Percentiles rank a stretch among this genome's conserved stretches.
phyloP scores from a whole-genome alignment of 2,113 vertebrate species.

The Stegastes partitus region DNA sequence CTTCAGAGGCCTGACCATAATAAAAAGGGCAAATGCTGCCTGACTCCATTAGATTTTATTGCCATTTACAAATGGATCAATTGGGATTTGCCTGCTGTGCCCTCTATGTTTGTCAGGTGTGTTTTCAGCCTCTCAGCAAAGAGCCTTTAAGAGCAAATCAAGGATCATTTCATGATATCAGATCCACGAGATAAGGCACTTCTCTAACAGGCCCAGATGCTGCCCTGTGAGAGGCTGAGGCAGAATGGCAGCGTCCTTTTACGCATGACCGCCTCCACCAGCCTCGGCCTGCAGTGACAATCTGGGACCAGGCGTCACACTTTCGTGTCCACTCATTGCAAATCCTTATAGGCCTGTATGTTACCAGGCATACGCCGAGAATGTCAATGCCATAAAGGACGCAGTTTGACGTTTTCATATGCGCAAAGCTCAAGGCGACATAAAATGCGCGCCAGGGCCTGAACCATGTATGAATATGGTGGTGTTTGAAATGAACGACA shows the following conservation, averaged over 20 bases:
- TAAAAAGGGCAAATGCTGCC: conserved; percentile 45
- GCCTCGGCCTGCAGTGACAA: conserved; percentile 35
- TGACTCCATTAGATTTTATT: conserved; percentile 37
- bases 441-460: conserved; percentile 3
- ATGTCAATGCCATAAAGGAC: background rate
- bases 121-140: background rate
- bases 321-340: background rate
- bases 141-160: background rate
- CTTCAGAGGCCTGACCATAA: conserved; percentile 30
- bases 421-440: conserved; percentile 6
- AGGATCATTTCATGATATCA: conserved; percentile 12
- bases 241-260: conserved; percentile 58
- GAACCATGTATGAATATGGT: conserved; percentile 10
- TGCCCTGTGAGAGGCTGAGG: conserved; percentile 41
- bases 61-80: background rate
- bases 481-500: conserved; percentile 26
- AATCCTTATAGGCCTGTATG: background rate
- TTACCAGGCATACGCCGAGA: background rate
- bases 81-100: background rate
- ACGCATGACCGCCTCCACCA: conserved; percentile 50
- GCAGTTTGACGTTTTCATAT: background rate
- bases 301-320: conserved; percentile 14
- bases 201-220: conserved; percentile 41
- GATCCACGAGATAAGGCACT: conserved; percentile 6
- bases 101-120: background rate